A percentile compares a stretch with the other conserved stretches of the same genome.
These are phyloP conservation scores for Nibea albiflora DNA, from an alignment of 2,113 vertebrate species.

Conservation along the genomic window DNA sequence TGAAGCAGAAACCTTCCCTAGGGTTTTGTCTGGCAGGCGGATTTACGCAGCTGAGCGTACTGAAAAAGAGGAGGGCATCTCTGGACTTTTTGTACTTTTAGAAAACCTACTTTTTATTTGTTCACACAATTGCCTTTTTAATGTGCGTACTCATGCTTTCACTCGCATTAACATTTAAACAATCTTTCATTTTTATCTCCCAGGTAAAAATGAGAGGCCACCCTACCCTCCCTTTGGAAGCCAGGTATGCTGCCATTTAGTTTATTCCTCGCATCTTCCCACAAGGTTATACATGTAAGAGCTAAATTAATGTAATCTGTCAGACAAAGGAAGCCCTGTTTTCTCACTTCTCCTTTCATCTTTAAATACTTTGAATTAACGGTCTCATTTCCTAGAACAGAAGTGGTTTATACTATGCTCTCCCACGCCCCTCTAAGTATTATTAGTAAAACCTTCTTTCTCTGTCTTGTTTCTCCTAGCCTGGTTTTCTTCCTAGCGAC, in stretches of 20 bases:
- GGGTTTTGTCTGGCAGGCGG: conserved; percentile 79
- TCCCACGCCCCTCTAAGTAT: conserved; percentile 11
- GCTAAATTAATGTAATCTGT: conserved; percentile 8
- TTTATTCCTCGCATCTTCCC: neutral
- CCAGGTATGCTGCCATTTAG: conserved; percentile 78
- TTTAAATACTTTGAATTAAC: conserved; percentile 57
- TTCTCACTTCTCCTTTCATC: conserved; percentile 70
- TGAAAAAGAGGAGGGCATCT: conserved; percentile 73
- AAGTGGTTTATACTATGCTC: conserved; percentile 23
- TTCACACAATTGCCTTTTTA: conserved; percentile 43
- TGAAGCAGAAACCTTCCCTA: conserved; percentile 77
- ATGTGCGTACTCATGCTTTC: conserved; percentile 18
- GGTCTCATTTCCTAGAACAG: conserved; percentile 52
- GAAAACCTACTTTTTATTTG: conserved; percentile 71
- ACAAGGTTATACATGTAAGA: neutral
- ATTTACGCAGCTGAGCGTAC: conserved; percentile 78
- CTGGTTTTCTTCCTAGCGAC: conserved; percentile 91
- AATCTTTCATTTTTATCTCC: conserved; percentile 18
- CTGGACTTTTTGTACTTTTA: conserved; percentile 68
- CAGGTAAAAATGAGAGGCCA: conserved; percentile 93
- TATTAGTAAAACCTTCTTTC: conserved; percentile 35
- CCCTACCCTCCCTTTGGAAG: conserved; percentile 89
- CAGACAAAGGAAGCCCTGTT: conserved; percentile 31
- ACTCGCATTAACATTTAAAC: conserved; percentile 11
- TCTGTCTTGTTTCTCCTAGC: conserved; percentile 76